Conservation (phyloP, 2,113 vertebrate species). For the Nothobranchius furzeri region DNA sequence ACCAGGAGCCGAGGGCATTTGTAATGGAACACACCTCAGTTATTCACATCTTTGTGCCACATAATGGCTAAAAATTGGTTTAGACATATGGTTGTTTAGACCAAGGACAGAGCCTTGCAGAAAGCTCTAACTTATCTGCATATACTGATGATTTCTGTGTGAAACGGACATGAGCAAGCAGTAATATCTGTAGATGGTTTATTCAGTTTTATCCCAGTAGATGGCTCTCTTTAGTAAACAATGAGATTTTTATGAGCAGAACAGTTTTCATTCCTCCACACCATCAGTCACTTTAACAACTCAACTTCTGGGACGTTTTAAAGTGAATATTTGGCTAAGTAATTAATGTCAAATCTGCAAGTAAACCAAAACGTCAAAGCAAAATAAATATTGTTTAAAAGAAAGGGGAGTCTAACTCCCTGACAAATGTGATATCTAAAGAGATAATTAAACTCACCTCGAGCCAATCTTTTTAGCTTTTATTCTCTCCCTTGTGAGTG, state of each 20-base stretch:
- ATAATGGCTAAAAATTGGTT: conserved; percentile 32
- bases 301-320: background rate
- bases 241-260: conserved; percentile 6
- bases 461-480: conserved; percentile 73
- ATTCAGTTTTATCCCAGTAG: conserved; percentile 58
- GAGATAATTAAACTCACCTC: conserved; percentile 60
- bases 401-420: conserved; percentile 16
- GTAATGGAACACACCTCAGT: conserved; percentile 48
- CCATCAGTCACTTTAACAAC: background rate
- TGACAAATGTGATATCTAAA: conserved; percentile 43
- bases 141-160: background rate
- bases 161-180: background rate
- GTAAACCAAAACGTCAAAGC: too few species aligned
- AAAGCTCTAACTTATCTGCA: background rate
- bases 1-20: conserved; percentile 39
- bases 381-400: conserved; percentile 7
- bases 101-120: conserved; percentile 14
- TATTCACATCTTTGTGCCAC: conserved; percentile 33
- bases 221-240: conserved; percentile 65
- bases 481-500: conserved; percentile 66
- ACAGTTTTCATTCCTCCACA: background rate
- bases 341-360: too few species aligned
- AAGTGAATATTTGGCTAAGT: too few species aligned
- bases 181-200: conserved; percentile 3
- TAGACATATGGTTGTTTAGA: conserved; percentile 2